Evolutionary conservation across 1,140 invertebrate species (phyloP).

Genomic region (Steinernema feltiae): DNA sequence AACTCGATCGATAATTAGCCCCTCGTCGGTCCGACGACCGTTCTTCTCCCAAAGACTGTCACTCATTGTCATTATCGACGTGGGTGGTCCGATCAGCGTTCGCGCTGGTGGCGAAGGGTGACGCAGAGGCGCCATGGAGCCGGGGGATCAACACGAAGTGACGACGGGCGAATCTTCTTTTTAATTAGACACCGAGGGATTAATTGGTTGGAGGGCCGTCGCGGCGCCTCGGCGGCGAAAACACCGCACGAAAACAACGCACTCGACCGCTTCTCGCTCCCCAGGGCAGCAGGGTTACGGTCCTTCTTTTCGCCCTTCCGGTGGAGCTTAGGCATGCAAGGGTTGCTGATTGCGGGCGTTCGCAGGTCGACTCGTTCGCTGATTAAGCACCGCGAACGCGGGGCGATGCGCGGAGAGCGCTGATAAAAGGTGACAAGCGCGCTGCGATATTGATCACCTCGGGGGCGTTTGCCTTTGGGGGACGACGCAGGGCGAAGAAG

Average conservation of each 20-base stretch:
- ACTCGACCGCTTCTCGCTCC: background rate
- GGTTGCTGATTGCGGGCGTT: too few species aligned
- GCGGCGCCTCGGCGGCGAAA: background rate
- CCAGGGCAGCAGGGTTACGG: constrained; percentile 10
- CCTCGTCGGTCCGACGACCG: background rate
- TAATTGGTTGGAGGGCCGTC: background rate
- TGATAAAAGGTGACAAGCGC: constrained; percentile 1
- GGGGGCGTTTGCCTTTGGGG: background rate
- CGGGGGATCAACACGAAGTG: background rate
- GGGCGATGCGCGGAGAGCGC: too few species aligned
- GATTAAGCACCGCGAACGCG: background rate
- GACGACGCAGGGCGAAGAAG: background rate
- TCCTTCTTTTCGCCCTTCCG: too few species aligned
- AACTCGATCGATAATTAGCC: background rate
- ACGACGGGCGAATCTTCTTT: background rate
- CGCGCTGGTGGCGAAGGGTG: background rate
- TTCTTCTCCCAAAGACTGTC: background rate
- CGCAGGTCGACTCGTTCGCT: background rate
- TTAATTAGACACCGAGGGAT: constrained; percentile 15
- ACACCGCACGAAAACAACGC: background rate
- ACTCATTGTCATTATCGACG: background rate
- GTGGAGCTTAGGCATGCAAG: background rate
- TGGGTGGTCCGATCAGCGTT: background rate
- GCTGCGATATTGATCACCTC: background rate
- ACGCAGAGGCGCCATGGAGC: background rate